Base-by-base conservation (phyloP, 1,140 invertebrate genomes). In the Tyrophagus putrescentiae region DNA sequence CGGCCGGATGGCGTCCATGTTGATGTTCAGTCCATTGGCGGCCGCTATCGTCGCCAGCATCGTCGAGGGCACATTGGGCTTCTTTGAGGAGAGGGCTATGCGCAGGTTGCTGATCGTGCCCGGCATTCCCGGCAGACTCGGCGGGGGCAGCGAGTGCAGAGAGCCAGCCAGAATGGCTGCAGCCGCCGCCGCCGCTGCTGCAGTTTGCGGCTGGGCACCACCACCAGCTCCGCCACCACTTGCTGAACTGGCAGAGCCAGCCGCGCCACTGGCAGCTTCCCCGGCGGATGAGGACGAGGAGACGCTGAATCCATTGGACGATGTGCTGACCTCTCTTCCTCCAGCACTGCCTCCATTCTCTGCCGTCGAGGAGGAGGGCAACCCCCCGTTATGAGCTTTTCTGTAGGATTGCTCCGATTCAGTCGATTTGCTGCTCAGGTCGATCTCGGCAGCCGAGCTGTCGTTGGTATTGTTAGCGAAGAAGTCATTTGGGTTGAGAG, bases 1-100 rank as follows among this genome's bases (percentile, higher is more conserved):
- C 28, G 52, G 52, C 25, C 52, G 52, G 25, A 54, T 54, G 25
- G 52, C 52, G 52, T 54, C 52, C 52, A 54, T 54, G 25, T 54
- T 54, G 4, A 54, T 54, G 28, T 54, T 54, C 13, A 54, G 28
- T 27, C 52, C 52, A 31, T 54, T 54, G 13, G 52, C 52, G 13
- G 52, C 52, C 2, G 52, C 52, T 21, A 54, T 54, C 27, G 52
- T 54, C 1, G 52, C 52, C 52, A 54, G 39, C 52, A 54, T 54
- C n/a, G 13, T 54, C 1, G 52, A 27, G 32, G 52, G 25, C 21
- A 54, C 52, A n/a, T 54, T 54, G 9, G 52, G 52, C 25, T 13
- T 27, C 25, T 54, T 54, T 9, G 52, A 13, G n/a, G 52, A 54
- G n/a, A 54, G 25, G 2, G 52, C 52, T 21, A 54, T 54, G 4